These are phyloP conservation scores for Nymphalis polychloros DNA, from an alignment of 2,888 invertebrate species.

Conservation along the genomic window DNA sequence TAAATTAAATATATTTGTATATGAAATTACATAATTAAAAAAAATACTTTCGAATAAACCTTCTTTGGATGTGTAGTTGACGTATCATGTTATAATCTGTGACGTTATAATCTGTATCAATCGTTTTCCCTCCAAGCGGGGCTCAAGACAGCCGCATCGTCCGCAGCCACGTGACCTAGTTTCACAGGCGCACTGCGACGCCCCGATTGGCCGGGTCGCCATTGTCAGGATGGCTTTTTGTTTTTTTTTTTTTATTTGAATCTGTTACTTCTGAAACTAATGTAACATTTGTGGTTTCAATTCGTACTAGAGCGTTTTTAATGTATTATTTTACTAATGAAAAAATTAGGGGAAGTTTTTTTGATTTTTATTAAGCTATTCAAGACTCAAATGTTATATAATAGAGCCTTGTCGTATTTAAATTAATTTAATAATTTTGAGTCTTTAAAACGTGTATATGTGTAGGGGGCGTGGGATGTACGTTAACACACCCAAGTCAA, in stretches of 20 bases:
- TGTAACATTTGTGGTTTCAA: not conserved
- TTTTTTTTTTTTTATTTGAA: slow-evolving; percentile 24
- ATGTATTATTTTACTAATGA: not conserved
- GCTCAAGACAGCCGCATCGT: slow-evolving; percentile 36
- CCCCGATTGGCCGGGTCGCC: slow-evolving; percentile 48
- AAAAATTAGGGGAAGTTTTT: not conserved
- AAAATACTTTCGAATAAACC: no score
- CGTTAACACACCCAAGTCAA: no score
- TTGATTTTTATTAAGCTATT: not conserved
- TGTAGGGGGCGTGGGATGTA: no score
- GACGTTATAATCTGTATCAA: slow-evolving; percentile 24
- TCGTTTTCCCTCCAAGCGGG: slow-evolving; percentile 12
- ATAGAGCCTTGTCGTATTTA: no score
- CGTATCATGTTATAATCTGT: slow-evolving; percentile 9
- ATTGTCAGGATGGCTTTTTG: slow-evolving; percentile 25
- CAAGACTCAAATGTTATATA: no score
- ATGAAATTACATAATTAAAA: no score
- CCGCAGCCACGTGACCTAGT: slow-evolving; percentile 51
- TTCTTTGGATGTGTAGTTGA: not conserved
- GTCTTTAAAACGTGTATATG: no score
- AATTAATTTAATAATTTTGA: no score
- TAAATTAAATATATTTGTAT: no score
- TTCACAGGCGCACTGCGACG: slow-evolving; percentile 53
- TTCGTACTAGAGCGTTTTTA: not conserved
- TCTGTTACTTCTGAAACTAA: not conserved